Evolutionary conservation across 2,888 invertebrate genomes (phyloP), one percentile per base, ranked within the genome.

Genomic region (Metopia argyrocephala): DNA sequence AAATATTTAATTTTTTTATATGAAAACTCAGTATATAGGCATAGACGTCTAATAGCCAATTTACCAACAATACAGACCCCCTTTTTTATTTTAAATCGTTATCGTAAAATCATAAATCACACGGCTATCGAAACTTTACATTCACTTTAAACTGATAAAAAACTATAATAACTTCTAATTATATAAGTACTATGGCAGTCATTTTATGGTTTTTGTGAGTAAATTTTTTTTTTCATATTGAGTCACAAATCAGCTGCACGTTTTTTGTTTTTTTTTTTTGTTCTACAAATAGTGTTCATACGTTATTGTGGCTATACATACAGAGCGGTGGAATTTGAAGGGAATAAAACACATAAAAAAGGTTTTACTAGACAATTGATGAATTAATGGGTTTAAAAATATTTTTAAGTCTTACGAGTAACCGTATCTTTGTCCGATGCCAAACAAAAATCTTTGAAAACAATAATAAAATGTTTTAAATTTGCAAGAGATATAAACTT

Each of bases 91-190:
- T 38, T n/a, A 66, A 54, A 75, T 74, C 64, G 85, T 87, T 89
- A 89, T 89, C 88, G 62, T 83, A 75, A 27, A 62, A 83, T 83
- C 65, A 87, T 88, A 88, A 88, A 88, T 88, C 89, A 88, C 85
- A 85, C 85, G 86, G 86, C 87, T 88, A 88, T 88, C 89, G 87
- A 87, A 87, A 87, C 86, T 86, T 86, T 85, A 85, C 84, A 88
- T 85, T 85, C 68, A 69, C 38, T 78, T 65, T 31, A 31, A 31
- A 31, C 27, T 64, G 61, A 75, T 71, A 71, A 75, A 70, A n/a
- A n/a, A n/a, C n/a, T n/a, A n/a, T 61, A 66, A 75, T 59, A 66
- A 38, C 38, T 38, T 70, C 65, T 70, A 65, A 75, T 75, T 57
- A 31, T 5, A 61, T n/a, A 15, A 38, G 38, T 38, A 15, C 18